Percentiles rank a stretch among this genome's conserved stretches.
Conservation (phyloP, 2,888 invertebrate genomes). For the Troides oblongomaculatus region DNA sequence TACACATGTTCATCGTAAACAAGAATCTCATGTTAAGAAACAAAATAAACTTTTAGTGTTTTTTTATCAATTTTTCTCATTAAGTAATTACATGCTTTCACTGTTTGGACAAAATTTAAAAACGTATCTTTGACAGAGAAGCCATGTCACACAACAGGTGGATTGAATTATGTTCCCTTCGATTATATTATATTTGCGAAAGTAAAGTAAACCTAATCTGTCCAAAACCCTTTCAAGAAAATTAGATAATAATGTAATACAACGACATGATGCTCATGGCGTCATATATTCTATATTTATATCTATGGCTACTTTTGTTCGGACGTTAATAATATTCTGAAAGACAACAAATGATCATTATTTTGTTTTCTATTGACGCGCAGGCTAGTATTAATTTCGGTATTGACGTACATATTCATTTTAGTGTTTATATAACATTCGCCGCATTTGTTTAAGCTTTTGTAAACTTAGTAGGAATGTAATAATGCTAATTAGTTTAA, state of each 20-base stretch:
- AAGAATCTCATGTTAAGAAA: no score
- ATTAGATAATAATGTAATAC: constrained; percentile 31
- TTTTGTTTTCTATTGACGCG: not conserved
- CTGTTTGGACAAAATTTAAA: no score
- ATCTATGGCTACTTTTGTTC: constrained; percentile 7
- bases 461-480: not conserved
- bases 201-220: no score
- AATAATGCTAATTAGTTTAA: not conserved
- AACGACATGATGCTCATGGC: constrained; percentile 30
- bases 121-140: no score
- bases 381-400: not conserved
- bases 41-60: no score
- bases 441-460: not conserved
- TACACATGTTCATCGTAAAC: no score
- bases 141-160: no score
- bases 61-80: no score
- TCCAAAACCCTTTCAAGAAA: constrained; percentile 42
- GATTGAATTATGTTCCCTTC: no score
- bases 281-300: not conserved
- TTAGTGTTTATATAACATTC: not conserved
- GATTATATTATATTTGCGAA: no score
- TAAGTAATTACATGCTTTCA: no score
- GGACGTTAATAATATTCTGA: constrained; percentile 24
- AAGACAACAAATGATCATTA: constrained; percentile 3
- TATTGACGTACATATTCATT: constrained; percentile 2